Base-by-base conservation (phyloP, 2,888 invertebrate genomes). In the Drosophila nigricruria region DNA sequence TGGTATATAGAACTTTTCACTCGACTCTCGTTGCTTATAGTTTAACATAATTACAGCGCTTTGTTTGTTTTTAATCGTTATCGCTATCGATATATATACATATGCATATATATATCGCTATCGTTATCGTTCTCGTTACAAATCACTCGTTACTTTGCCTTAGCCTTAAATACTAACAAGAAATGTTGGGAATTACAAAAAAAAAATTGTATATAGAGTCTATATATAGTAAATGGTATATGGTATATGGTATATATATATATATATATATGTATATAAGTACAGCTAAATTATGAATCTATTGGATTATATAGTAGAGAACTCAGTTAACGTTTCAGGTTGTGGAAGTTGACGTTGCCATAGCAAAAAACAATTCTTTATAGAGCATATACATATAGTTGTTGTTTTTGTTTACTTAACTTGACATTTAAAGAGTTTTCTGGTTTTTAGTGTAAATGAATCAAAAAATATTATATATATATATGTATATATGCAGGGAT, bases 381-480 rank as follows among this genome's bases (percentile, higher is more conserved):
- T 42, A 56, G 18, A 56, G 40, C 14, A 38, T 40, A 27, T 25
- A 18, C 14, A 58, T 40, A 23, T 62, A 62, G 25, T 25, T 54
- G 34, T 42, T 52, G 12, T 63, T 36, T 40, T 36, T 30, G 18
- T 20, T 59, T 69, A 62, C 18, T 68, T 40, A 72, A 62, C 56
- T 57, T 67, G 25, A 70, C 47, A 69, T 57, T 63, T 60, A 56
- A 40, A 59, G 32, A 61, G 40, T n/a, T 56, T 42, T 63, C 42
- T 45, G 27, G 40, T 45, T 62, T 50, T 52, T 36, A 23, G 23
- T 84, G 82, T 82, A 84, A 81, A 84, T 82, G 53, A 73, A 72
- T 82, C 70, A 74, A 84, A 84, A 84, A 82, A 82, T 82, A 81
- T 73, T 34, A 16, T 34, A 23, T 34, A 52, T 32, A 50, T 52